Percentiles rank a stretch among this genome's conserved stretches.
Conservation (phyloP, 2,888 invertebrate genomes). For the Panopea generosa region DNA sequence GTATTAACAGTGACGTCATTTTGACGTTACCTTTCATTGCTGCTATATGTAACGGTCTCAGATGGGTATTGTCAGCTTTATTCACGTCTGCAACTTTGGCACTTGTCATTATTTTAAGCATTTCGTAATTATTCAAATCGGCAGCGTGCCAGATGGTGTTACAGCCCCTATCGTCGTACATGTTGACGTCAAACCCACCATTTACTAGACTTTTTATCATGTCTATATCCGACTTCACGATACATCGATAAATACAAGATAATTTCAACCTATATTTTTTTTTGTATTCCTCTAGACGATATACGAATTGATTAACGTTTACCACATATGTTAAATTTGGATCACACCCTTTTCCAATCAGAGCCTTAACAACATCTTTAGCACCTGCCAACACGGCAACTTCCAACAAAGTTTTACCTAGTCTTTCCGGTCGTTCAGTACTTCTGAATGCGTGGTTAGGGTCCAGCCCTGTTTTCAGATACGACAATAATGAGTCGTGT, state of each 20-base stretch:
- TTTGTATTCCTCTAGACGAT: constrained; percentile 63
- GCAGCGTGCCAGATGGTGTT: constrained; percentile 77
- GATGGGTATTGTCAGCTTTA: constrained; percentile 69
- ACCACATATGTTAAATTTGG: constrained; percentile 72
- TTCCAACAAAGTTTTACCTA: constrained; percentile 74
- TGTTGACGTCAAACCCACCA: constrained; percentile 76
- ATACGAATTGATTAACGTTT: constrained; percentile 66
- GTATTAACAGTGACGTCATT: constrained; percentile 70
- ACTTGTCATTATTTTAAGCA: constrained; percentile 69
- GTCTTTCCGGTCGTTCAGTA: constrained; percentile 63
- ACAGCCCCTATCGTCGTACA: constrained; percentile 75
- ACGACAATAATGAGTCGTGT: constrained; percentile 54
- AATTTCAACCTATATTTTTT: constrained; percentile 71
- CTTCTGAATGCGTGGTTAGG: constrained; percentile 74
- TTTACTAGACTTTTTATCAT: constrained; percentile 72
- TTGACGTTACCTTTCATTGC: constrained; percentile 74
- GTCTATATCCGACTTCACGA: constrained; percentile 69
- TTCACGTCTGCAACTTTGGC: constrained; percentile 72
- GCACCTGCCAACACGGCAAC: constrained; percentile 66
- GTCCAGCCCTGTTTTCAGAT: constrained; percentile 69
- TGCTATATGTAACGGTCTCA: constrained; percentile 77
- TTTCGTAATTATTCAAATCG: constrained; percentile 75
- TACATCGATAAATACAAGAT: constrained; percentile 71
- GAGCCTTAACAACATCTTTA: constrained; percentile 62
- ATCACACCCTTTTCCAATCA: constrained; percentile 69